Percentiles rank a stretch among this genome's conserved stretches.
These are phyloP conservation scores for Balearica regulorum DNA, from an alignment of 2,797 vertebrate genomes.

Conservation along the genomic window DNA sequence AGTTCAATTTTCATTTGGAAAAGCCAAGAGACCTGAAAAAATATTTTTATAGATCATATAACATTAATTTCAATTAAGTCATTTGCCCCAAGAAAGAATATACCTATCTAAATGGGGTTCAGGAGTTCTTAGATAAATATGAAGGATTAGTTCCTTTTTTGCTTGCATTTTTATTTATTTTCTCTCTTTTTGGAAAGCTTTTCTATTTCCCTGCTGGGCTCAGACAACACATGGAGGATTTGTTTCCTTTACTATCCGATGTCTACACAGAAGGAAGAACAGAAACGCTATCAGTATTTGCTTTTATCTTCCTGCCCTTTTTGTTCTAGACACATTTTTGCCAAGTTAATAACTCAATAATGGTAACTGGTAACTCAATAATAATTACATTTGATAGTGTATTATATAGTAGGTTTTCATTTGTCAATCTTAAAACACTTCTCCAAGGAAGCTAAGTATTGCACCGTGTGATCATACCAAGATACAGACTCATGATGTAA, in stretches of 20 bases:
- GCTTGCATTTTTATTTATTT: background rate
- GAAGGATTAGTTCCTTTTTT: background rate
- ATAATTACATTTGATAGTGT: constrained; percentile 38
- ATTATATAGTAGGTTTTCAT: constrained; percentile 33
- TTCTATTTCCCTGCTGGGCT: background rate
- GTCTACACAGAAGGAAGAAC: background rate
- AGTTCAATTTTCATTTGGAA: constrained; percentile 2
- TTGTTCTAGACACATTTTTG: constrained; percentile 18
- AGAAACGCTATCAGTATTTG: background rate
- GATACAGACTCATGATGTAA: background rate
- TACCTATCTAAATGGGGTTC: background rate
- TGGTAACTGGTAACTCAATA: constrained; percentile 19
- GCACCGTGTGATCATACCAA: background rate
- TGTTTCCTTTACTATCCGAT: background rate
- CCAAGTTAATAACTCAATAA: constrained; percentile 47
- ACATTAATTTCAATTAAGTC: constrained; percentile 29
- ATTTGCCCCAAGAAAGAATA: background rate
- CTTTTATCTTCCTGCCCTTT: constrained; percentile 7
- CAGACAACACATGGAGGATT: background rate
- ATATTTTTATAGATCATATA: constrained; percentile 41
- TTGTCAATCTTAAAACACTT: constrained; percentile 1
- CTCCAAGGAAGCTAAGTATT: background rate
- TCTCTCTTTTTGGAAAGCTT: background rate
- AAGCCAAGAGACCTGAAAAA: background rate
- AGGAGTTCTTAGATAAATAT: background rate